phyloP scores from a whole-genome alignment of 92 coral and sea anemone genomes.

The Virgularia gustaviana region DNA sequence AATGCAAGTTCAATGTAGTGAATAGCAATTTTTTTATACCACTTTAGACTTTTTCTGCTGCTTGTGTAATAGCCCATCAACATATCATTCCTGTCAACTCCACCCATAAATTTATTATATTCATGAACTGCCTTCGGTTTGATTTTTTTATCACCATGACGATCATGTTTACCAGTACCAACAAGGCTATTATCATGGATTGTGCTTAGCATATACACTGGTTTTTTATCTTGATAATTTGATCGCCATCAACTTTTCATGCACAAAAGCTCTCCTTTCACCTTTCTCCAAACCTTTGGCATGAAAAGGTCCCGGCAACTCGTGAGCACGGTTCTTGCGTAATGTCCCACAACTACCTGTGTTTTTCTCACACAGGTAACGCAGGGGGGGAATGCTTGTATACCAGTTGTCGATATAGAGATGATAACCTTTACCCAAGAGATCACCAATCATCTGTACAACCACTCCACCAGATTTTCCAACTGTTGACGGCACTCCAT shows the following conservation, averaged over 20 bases:
- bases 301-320: conserved; percentile 32
- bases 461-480: not conserved
- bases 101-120: conserved; percentile 35
- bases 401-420: conserved; percentile 40
- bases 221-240: conserved; percentile 18
- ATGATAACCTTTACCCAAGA: conserved; percentile 40
- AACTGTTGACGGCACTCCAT: not conserved
- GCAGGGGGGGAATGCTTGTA: conserved; percentile 13
- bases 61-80: conserved; percentile 42
- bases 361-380: conserved; percentile 2
- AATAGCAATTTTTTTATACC: conserved; percentile 34
- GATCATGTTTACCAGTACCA: conserved; percentile 38
- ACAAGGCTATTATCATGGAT: conserved; percentile 40
- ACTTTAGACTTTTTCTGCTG: conserved; percentile 37
- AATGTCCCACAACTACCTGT: not conserved
- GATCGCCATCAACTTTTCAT: conserved; percentile 20
- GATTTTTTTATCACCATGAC: conserved; percentile 40
- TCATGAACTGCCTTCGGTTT: conserved; percentile 37
- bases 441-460: conserved; percentile 12
- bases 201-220: conserved; percentile 34
- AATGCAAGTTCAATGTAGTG: not conserved
- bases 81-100: conserved; percentile 45
- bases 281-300: not conserved
- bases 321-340: conserved; percentile 2
- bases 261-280: not conserved